Percentiles rank a stretch among this genome's conserved stretches.
phyloP scores from a whole-genome alignment of 2,888 invertebrate genomes.

The Teleiodes luculella region DNA sequence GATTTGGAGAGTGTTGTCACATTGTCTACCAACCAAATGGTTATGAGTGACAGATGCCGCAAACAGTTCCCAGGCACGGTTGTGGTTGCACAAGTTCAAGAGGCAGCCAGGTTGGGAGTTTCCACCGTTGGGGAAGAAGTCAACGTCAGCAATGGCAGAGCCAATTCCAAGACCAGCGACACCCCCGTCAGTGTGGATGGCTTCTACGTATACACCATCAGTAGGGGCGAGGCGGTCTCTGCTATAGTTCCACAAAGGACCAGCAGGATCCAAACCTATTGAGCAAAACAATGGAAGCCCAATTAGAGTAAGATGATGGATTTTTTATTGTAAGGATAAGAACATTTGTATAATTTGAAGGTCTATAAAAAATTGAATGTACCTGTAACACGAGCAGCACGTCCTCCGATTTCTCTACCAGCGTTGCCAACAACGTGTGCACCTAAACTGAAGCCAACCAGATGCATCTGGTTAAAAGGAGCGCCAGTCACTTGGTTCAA shows the following conservation, averaged over 20 bases:
- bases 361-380: conserved; percentile 12
- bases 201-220: conserved; percentile 45
- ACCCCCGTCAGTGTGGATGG: conserved; percentile 51
- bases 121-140: conserved; percentile 77
- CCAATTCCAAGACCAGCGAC: conserved; percentile 59
- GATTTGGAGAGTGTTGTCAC: conserved; percentile 31
- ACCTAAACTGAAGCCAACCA: conserved; percentile 64
- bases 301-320: too few relatives aligned
- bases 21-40: conserved; percentile 35
- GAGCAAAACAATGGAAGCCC: too few relatives aligned
- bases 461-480: conserved; percentile 39
- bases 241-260: conserved; percentile 37
- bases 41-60: conserved; percentile 38
- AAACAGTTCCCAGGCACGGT: conserved; percentile 42
- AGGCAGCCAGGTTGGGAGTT: conserved; percentile 37
- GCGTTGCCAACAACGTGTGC: conserved; percentile 59
- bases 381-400: conserved; percentile 51
- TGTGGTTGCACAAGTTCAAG: conserved; percentile 38
- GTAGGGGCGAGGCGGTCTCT: conserved; percentile 27
- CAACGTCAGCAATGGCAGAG: conserved; percentile 62
- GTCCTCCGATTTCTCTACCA: conserved; percentile 42
- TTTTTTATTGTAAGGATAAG: too few relatives aligned
- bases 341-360: too few relatives aligned
- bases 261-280: conserved; percentile 44
- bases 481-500: conserved; percentile 38